Evolutionary conservation across 2,888 invertebrate species (phyloP), one percentile per base, ranked within the genome.

Genomic region (Corbicula japonica): DNA sequence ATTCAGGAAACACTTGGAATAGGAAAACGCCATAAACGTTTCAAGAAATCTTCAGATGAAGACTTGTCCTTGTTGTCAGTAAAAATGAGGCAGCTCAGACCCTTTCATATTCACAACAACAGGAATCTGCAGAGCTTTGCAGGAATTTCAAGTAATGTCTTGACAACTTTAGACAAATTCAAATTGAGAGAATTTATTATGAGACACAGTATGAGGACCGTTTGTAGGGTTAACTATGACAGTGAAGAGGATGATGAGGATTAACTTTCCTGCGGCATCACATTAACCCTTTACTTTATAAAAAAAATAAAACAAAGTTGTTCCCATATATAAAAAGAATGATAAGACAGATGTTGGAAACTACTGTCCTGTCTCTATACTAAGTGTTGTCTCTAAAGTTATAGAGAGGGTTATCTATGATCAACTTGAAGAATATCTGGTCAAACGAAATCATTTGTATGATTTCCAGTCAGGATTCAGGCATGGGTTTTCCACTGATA

Each of bases 111-210:
- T 10, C 10, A 58, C 12, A 21, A 32, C 12, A 28, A 48, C 18
- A 58, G 58, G 60, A 32, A 41, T 21, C 8, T 58, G 34, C 32
- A 30, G 21, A 32, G 48, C 8, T 50, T 52, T 41, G 34, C 50
- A 5, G 21, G 3, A 28, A 10, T 66, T 3, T 35, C 34, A 41
- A 34, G 34, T 2, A 66, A 52, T 52, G 23, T 66, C 26, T 5
- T 66, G 30, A 18, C 35, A 12, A 21, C 3, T 15, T 34, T 66
- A 21, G 23, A 66, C 26, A 66, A 66, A 38, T 2, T 52, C 6
- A 66, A 66, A 26, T 15, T 66, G n/a, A 4, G 35, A n/a, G 66
- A 66, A 50, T 66, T 66, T 52, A 23, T 52, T 5, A 41, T 52
- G 5, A 35, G 66, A 8, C 66, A 66, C 38, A 66, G 66, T 35